phyloP scores from a whole-genome alignment of 1,140 invertebrate genomes.

The Sarcophaga peregrina region DNA sequence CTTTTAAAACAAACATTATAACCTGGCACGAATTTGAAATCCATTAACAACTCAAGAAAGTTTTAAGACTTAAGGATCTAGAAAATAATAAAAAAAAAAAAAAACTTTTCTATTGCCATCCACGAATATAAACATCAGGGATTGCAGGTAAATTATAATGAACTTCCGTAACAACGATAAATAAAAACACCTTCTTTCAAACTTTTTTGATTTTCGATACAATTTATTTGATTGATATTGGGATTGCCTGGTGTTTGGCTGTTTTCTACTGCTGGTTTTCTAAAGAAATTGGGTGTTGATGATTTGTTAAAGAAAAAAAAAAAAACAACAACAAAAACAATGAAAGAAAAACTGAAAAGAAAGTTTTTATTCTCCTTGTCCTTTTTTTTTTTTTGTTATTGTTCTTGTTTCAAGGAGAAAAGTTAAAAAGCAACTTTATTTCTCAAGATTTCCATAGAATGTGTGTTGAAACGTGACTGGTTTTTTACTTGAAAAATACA shows the following conservation, averaged over 20 bases:
- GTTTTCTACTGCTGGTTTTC: neutral
- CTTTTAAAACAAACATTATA: too few relatives aligned
- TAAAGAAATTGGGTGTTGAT: neutral
- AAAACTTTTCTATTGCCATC: neutral
- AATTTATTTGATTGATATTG: conserved; percentile 11
- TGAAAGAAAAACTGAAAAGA: too few relatives aligned
- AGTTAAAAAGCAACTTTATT: neutral
- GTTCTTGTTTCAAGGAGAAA: neutral
- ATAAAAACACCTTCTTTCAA: neutral
- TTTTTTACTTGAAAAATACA: neutral
- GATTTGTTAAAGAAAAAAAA: conserved; percentile 2
- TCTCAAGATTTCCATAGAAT: conserved; percentile 6
- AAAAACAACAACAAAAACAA: neutral
- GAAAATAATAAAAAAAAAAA: too few relatives aligned
- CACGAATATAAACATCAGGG: too few relatives aligned
- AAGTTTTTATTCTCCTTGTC: too few relatives aligned
- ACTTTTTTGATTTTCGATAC: neutral
- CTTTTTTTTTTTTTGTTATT: neutral
- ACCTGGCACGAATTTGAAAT: neutral
- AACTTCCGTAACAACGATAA: conserved; percentile 26
- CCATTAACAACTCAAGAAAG: conserved; percentile 33
- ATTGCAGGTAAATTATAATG: conserved; percentile 27
- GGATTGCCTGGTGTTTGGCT: neutral
- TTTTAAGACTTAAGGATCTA: conserved; percentile 33
- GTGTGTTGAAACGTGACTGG: conserved; percentile 33